phyloP scores from a whole-genome alignment of 2,113 vertebrate species.

The Nannospalax galili region DNA sequence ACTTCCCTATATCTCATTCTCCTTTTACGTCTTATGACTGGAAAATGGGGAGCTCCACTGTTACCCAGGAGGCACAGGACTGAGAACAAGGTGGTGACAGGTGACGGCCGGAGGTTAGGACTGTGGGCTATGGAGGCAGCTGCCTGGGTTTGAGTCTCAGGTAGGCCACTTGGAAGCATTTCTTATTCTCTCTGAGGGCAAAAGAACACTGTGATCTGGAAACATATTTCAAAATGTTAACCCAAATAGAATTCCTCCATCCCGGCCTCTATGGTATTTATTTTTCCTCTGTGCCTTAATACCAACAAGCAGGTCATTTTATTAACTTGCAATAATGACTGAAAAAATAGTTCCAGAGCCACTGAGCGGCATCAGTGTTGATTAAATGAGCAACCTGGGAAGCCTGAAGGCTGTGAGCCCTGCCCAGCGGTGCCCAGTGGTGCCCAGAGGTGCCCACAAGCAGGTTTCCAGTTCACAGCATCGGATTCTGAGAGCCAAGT shows the following conservation, averaged over 20 bases:
- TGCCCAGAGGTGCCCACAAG: not conserved
- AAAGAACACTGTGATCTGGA: not conserved
- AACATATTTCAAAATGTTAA: not conserved
- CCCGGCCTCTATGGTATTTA: not conserved
- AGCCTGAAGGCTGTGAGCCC: not conserved
- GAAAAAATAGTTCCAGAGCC: not conserved
- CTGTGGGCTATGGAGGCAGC: accelerated
- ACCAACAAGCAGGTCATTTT: not conserved
- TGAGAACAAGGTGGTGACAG: not conserved
- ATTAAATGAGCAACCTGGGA: not conserved
- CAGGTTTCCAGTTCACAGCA: not conserved
- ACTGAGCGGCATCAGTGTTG: not conserved
- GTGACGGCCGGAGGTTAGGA: not conserved
- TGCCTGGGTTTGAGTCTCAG: not conserved
- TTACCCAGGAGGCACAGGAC: not conserved
- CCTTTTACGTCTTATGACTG: no score
- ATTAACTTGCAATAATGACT: not conserved
- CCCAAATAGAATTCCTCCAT: no score
- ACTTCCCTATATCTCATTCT: not conserved
- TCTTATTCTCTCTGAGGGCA: not conserved
- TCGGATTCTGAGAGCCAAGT: not conserved
- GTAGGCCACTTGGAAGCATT: not conserved
- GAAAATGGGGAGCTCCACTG: not conserved
- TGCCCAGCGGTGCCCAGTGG: no score
- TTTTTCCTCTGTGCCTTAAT: not conserved